These are phyloP conservation scores for Neolamprologus modestus DNA, from an alignment of 2,113 vertebrate genomes.

Conservation along the genomic window DNA sequence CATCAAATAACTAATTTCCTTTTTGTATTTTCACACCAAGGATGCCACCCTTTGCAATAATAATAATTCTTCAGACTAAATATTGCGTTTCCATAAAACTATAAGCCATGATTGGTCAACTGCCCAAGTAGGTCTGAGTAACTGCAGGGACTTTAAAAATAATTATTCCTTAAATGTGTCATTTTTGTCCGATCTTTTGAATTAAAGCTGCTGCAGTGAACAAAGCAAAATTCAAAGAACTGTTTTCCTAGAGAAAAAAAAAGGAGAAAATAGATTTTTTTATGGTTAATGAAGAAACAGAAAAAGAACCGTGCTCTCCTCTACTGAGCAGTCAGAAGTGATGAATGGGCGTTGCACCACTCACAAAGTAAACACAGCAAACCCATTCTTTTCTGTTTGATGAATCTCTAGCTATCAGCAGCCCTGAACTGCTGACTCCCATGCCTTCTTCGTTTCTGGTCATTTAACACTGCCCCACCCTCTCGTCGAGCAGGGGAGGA, in stretches of 20 bases:
- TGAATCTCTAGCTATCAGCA: neutral
- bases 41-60: neutral
- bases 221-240: neutral
- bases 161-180: neutral
- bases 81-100: neutral
- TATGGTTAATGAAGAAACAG: neutral
- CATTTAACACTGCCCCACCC: conserved; percentile 34
- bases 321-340: neutral
- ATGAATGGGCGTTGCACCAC: neutral
- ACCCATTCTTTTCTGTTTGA: neutral
- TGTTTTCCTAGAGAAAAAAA: neutral
- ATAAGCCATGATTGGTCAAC: neutral
- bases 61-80: neutral
- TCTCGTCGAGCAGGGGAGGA: neutral
- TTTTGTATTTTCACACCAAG: neutral
- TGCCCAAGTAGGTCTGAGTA: neutral
- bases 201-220: neutral
- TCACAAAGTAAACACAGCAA: neutral
- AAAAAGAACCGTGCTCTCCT: neutral
- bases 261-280: neutral
- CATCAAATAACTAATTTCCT: neutral
- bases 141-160: neutral
- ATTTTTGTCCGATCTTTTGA: neutral
- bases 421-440: neutral
- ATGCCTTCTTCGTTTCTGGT: neutral